These are phyloP conservation scores for Pardalotus punctatus DNA, from an alignment of 2,113 vertebrate species.

Conservation along the genomic window DNA sequence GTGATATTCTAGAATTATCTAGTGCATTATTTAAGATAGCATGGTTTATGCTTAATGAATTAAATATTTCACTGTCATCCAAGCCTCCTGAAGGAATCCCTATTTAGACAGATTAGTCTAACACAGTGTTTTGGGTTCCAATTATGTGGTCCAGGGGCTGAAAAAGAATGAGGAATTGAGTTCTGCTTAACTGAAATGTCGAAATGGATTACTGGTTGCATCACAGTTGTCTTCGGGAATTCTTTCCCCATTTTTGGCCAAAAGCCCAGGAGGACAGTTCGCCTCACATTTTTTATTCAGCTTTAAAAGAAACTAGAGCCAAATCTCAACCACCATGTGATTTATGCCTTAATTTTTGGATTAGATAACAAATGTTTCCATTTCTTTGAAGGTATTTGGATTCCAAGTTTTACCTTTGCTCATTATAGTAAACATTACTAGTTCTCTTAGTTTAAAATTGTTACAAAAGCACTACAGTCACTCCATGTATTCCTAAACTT, in stretches of 20 bases:
- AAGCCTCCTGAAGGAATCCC: background rate
- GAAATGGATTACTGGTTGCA: background rate
- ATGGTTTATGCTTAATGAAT: background rate
- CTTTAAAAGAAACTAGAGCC: background rate
- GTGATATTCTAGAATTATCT: background rate
- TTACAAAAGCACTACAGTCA: background rate
- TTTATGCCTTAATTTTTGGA: background rate
- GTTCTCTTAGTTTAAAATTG: background rate
- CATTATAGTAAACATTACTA: background rate
- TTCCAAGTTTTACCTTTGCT: background rate
- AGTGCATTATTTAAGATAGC: background rate
- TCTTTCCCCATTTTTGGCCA: background rate
- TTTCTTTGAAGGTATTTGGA: background rate
- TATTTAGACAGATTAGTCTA: background rate
- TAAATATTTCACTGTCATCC: background rate
- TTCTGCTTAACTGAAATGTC: background rate
- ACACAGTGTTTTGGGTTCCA: background rate
- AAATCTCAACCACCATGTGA: background rate
- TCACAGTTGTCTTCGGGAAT: background rate
- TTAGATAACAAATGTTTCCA: background rate
- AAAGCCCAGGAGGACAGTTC: background rate
- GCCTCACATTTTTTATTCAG: background rate
- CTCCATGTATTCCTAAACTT: background rate
- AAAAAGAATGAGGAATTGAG: background rate
- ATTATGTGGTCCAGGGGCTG: background rate